Conservation (phyloP, 2,113 vertebrate species). For the Microcebus griseorufus region DNA sequence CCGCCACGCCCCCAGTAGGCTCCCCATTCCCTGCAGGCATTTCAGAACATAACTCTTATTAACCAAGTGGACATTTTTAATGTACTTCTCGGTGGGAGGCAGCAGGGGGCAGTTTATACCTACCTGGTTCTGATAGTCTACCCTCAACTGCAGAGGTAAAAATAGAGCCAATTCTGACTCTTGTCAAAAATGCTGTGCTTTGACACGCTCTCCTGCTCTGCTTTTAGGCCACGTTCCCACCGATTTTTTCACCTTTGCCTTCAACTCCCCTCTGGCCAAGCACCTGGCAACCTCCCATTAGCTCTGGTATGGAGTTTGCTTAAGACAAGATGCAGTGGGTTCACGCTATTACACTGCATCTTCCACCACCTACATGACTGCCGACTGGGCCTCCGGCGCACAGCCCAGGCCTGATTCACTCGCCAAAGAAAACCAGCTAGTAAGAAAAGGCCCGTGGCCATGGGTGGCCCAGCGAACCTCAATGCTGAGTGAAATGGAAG, state of each 20-base stretch:
- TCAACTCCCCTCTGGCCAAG: not conserved
- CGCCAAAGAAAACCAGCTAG: not conserved
- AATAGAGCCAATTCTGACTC: not conserved
- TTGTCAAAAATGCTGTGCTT: not conserved
- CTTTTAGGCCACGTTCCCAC: not conserved
- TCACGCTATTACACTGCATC: rapidly evolving
- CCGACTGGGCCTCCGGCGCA: not conserved
- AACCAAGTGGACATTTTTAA: not conserved
- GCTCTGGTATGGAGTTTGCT: not conserved
- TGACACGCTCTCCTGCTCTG: not conserved
- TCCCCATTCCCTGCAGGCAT: not conserved
- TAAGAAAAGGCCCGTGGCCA: not conserved
- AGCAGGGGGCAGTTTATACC: slow-evolving; percentile 71
- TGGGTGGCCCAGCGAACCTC: rapidly evolving
- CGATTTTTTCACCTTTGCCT: not conserved
- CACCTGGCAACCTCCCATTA: not conserved
- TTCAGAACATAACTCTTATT: not conserved
- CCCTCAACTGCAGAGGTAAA: not conserved
- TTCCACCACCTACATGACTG: not conserved
- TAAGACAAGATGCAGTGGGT: not conserved
- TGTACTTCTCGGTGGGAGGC: slow-evolving; percentile 37
- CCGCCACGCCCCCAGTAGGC: not conserved
- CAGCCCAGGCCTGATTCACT: not conserved
- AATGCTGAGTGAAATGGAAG: not conserved
- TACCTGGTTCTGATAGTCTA: slow-evolving; percentile 2